phyloP scores from a whole-genome alignment of 2,113 vertebrate genomes.

The Tympanuchus pallidicinctus region DNA sequence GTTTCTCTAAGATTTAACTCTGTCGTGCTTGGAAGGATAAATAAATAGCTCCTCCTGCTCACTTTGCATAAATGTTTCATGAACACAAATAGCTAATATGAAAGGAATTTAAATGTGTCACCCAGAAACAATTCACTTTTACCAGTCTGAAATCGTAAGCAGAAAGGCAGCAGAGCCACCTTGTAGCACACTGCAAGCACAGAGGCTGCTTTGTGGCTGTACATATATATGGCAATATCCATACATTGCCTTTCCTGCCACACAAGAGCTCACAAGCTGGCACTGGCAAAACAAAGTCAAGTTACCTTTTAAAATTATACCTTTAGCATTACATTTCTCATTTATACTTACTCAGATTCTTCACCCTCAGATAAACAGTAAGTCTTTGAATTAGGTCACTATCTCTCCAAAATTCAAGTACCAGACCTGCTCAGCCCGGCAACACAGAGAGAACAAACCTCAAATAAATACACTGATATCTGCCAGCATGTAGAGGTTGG shows the following conservation, averaged over 20 bases:
- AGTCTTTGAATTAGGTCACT: background rate
- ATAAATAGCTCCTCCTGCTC: slow-evolving; percentile 33
- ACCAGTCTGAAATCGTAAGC: background rate
- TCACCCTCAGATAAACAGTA: background rate
- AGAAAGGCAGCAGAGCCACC: background rate
- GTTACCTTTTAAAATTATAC: background rate
- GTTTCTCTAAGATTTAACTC: slow-evolving; percentile 39
- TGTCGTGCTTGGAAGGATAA: background rate
- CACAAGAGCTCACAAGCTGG: background rate
- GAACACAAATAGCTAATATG: slow-evolving; percentile 28
- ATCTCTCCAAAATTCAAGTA: background rate
- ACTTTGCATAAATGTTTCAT: slow-evolving; percentile 36
- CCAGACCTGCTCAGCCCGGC: background rate
- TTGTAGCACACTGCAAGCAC: background rate
- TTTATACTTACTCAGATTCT: background rate
- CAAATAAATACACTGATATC: background rate
- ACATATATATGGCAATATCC: background rate
- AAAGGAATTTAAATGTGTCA: slow-evolving; percentile 41
- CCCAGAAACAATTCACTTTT: background rate
- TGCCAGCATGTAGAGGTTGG: background rate
- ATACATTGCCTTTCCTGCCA: background rate
- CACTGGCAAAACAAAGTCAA: background rate
- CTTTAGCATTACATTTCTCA: background rate
- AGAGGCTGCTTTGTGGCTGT: background rate
- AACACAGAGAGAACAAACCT: background rate